These are phyloP conservation scores for Zophobas morio DNA, from an alignment of 1,140 invertebrate genomes.

Conservation along the genomic window DNA sequence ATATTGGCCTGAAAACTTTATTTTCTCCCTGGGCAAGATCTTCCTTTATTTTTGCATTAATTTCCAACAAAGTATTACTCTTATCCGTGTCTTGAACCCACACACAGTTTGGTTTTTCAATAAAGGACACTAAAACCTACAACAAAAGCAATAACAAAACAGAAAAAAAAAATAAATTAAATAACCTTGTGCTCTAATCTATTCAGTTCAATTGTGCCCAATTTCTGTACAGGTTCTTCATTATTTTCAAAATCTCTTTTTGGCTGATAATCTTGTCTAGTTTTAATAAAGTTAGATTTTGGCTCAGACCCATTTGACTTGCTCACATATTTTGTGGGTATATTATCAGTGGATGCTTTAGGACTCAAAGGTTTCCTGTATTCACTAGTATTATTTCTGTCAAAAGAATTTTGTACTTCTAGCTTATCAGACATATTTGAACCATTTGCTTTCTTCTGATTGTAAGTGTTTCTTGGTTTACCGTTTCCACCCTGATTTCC, in stretches of 20 bases:
- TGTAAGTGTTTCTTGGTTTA: too few species aligned
- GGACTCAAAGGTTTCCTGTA: too few species aligned
- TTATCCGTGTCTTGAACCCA: slow-evolving; percentile 43
- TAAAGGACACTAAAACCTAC: slow-evolving; percentile 29
- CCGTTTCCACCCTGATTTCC: too few species aligned
- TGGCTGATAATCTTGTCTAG: too few species aligned
- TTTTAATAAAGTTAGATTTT: too few species aligned
- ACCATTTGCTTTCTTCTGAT: too few species aligned
- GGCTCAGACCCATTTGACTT: too few species aligned
- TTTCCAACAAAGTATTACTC: not conserved
- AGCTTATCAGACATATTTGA: too few species aligned
- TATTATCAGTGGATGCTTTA: too few species aligned
- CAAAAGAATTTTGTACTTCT: too few species aligned
- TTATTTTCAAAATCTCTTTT: not conserved
- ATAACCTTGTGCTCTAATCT: slow-evolving; percentile 3
- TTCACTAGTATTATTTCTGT: too few species aligned
- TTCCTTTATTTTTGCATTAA: slow-evolving; percentile 15
- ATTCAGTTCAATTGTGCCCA: not conserved
- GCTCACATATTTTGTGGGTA: too few species aligned
- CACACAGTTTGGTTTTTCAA: slow-evolving; percentile 35
- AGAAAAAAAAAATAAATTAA: slow-evolving; percentile 1
- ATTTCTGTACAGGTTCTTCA: not conserved
- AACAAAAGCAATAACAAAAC: not conserved
- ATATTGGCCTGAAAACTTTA: not conserved
- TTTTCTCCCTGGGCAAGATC: not conserved